Evolutionary conservation across 2,888 invertebrate species (phyloP).

Genomic region (Aromia moschata): DNA sequence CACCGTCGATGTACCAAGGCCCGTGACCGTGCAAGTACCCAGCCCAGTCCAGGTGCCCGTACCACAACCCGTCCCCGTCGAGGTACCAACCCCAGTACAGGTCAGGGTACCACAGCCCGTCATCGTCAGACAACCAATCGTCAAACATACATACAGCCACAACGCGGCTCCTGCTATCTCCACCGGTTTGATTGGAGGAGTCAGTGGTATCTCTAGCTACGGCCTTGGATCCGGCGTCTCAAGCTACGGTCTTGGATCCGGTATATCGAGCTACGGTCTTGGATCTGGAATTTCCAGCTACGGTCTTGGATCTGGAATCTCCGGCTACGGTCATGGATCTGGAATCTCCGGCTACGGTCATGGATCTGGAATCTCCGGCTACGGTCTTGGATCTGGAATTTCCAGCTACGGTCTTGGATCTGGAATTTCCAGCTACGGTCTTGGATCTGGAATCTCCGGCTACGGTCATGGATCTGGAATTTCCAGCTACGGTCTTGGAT

Average conservation of each 20-base stretch:
- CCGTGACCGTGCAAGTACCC: conserved; percentile 49
- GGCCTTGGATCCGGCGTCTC: conserved; percentile 2
- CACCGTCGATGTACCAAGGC: conserved; percentile 47
- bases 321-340: conserved; percentile 14
- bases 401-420: conserved; percentile 1
- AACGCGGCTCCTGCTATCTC: background rate
- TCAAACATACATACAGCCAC: conserved; percentile 16
- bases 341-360: conserved; percentile 6
- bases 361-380: conserved; percentile 23
- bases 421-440: background rate
- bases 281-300: background rate
- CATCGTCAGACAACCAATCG: conserved; percentile 32
- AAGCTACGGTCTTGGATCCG: background rate
- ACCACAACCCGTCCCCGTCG: conserved; percentile 45
- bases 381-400: conserved; percentile 14
- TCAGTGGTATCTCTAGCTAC: conserved; percentile 14
- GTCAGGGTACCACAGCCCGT: conserved; percentile 48
- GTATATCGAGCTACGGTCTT: conserved; percentile 7
- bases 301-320: conserved; percentile 17
- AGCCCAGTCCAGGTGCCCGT: conserved; percentile 47
- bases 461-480: background rate
- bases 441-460: conserved; percentile 7
- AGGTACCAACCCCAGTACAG: conserved; percentile 46
- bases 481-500: background rate
- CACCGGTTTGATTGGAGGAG: no score